Evolutionary conservation across 2,888 invertebrate species (phyloP).

Genomic region (Lasiommata megera): DNA sequence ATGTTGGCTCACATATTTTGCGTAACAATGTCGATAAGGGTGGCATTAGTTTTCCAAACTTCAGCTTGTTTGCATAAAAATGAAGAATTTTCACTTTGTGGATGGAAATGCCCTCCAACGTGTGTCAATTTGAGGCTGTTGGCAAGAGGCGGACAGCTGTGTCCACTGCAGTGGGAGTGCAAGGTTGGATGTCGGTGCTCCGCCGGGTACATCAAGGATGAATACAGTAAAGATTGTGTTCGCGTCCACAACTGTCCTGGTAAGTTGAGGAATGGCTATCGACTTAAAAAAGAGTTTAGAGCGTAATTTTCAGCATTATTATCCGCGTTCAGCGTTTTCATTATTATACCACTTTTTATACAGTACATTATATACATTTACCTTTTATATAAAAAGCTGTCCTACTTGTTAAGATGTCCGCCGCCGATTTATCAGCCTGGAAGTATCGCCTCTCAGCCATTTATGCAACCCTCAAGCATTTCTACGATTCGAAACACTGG

Average conservation of each 20-base stretch:
- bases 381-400: too few species aligned
- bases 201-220: slow-evolving; percentile 61
- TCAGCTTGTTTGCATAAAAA: slow-evolving; percentile 53
- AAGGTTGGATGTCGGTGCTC: slow-evolving; percentile 63
- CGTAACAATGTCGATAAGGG: slow-evolving; percentile 16
- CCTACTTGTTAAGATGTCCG: too few species aligned
- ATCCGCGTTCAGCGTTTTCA: too few species aligned
- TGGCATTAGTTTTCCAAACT: slow-evolving; percentile 42
- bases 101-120: slow-evolving; percentile 66
- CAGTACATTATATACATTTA: too few species aligned
- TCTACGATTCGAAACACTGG: too few species aligned
- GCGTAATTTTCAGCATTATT: too few species aligned
- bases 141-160: slow-evolving; percentile 34
- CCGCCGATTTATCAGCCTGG: too few species aligned
- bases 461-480: too few species aligned
- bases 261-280: slow-evolving; percentile 32
- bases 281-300: too few species aligned
- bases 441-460: too few species aligned
- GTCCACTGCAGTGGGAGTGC: slow-evolving; percentile 64
- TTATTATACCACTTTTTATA: too few species aligned
- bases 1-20: slow-evolving; percentile 9
- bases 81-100: slow-evolving; percentile 66
- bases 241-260: slow-evolving; percentile 61
- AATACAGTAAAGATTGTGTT: slow-evolving; percentile 60
- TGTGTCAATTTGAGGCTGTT: slow-evolving; percentile 61